These are phyloP conservation scores for Amia ocellicauda DNA, from an alignment of 2,113 vertebrate genomes.

Conservation along the genomic window DNA sequence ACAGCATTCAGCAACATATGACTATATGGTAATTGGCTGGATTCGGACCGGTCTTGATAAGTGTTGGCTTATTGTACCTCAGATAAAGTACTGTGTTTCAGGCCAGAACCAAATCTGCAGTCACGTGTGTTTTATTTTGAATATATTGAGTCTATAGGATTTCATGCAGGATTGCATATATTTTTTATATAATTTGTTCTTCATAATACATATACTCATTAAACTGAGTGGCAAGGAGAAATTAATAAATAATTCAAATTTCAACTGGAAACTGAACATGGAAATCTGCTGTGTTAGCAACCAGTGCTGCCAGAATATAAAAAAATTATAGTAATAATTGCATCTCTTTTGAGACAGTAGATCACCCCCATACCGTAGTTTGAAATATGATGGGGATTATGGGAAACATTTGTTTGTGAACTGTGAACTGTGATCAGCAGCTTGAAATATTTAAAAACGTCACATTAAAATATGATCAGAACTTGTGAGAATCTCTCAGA, in stretches of 20 bases:
- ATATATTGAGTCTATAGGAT: no score
- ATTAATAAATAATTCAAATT: slow-evolving; percentile 29
- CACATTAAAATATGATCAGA: slow-evolving; percentile 21
- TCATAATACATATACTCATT: neutral
- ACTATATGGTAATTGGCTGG: no score
- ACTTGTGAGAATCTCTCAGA: slow-evolving; percentile 9
- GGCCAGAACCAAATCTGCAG: neutral
- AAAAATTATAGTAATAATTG: no score
- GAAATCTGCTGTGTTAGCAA: slow-evolving; percentile 23
- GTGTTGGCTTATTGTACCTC: no score
- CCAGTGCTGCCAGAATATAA: no score
- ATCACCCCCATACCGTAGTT: neutral
- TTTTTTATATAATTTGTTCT: no score
- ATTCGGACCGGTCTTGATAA: no score
- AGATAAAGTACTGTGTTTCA: no score
- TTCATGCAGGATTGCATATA: neutral
- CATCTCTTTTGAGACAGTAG: neutral
- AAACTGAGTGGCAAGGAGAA: slow-evolving; percentile 15
- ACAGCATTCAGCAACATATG: no score
- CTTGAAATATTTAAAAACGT: slow-evolving; percentile 17
- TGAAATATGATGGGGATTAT: slow-evolving; percentile 16
- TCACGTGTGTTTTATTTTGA: no score
- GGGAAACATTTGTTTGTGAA: slow-evolving; percentile 8
- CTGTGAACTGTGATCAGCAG: neutral
- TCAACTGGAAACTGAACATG: slow-evolving; percentile 13